A percentile compares a stretch with the other conserved stretches of the same genome.
phyloP scores from a whole-genome alignment of 37 sponge, comb jelly and placozoan species.

The Cladorhizidae sp. region DNA sequence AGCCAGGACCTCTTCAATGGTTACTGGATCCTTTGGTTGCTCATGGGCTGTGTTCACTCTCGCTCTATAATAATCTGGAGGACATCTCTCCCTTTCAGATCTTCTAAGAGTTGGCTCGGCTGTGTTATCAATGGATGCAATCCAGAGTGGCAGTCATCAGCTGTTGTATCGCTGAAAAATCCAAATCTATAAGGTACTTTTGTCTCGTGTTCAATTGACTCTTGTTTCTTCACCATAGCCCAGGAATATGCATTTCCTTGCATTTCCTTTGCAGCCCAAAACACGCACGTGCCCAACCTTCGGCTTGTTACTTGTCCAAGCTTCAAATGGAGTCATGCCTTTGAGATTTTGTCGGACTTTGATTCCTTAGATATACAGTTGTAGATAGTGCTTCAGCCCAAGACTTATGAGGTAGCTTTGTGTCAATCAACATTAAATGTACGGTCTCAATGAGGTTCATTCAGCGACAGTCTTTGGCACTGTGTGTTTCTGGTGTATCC shows the following conservation, averaged over 20 bases:
- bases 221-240: no score
- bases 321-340: not conserved
- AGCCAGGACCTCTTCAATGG: not conserved
- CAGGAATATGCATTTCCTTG: no score
- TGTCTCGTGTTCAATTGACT: not conserved
- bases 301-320: not conserved
- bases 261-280: not conserved
- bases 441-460: not conserved
- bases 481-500: no score
- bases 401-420: not conserved
- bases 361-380: no score
- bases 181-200: not conserved
- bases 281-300: not conserved
- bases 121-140: not conserved
- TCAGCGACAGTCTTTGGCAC: not conserved
- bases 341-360: not conserved
- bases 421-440: not conserved
- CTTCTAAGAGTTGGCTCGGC: no score
- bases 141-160: not conserved
- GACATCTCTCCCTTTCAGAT: no score
- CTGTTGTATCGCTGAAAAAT: not conserved
- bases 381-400: no score
- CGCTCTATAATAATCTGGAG: no score
- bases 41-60: no score
- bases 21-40: not conserved